Percentiles rank a stretch among this genome's conserved stretches.
Conservation (phyloP, 2,888 invertebrate species). For the Slavum lentiscoides region DNA sequence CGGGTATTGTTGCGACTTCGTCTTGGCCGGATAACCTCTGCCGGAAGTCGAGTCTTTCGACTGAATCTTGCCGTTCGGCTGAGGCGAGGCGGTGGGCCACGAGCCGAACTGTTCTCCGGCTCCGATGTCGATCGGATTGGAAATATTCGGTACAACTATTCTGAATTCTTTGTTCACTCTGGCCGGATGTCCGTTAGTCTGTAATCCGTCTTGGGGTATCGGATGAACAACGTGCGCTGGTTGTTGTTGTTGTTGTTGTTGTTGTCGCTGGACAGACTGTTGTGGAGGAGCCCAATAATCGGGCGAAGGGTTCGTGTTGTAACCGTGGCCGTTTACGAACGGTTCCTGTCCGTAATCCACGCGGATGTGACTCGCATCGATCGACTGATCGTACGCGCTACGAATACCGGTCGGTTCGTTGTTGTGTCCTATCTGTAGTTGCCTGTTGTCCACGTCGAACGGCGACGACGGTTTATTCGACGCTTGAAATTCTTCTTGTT, state of each 20-base stretch:
- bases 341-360: constrained; percentile 6
- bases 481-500: constrained; percentile 19
- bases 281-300: neutral
- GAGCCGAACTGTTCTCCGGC: neutral
- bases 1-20: too few relatives aligned
- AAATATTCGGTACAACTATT: constrained; percentile 41
- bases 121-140: neutral
- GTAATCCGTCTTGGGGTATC: constrained; percentile 11
- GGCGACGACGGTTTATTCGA: constrained; percentile 18
- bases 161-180: constrained; percentile 28
- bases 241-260: neutral
- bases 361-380: neutral
- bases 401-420: constrained; percentile 11
- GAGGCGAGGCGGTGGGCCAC: too few relatives aligned
- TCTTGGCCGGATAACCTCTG: constrained; percentile 9
- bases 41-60: neutral
- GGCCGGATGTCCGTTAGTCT: neutral
- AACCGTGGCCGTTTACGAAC: constrained; percentile 5
- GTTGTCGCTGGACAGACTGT: neutral
- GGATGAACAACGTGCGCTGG: neutral
- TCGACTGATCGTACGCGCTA: constrained; percentile 6
- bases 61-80: neutral
- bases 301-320: constrained; percentile 18
- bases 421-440: neutral
- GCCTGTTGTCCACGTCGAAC: constrained; percentile 24